phyloP scores from a whole-genome alignment of 2,113 vertebrate genomes.

The Dipodomys merriami region DNA sequence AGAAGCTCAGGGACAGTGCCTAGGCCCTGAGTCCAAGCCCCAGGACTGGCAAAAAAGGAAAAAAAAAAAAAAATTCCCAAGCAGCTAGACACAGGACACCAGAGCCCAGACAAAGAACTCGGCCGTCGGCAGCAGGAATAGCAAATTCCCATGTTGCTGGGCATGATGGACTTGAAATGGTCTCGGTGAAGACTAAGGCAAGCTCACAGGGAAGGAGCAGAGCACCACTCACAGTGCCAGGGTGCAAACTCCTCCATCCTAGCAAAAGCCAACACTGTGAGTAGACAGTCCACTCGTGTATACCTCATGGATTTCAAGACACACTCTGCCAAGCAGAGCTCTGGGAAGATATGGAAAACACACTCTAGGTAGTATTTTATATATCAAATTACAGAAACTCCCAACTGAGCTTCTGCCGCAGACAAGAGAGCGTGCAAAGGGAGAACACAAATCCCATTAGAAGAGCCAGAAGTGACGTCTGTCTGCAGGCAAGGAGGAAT shows the following conservation, averaged over 20 bases:
- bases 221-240: neutral
- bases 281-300: neutral
- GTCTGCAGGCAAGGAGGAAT: neutral
- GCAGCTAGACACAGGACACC: too few relatives aligned
- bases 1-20: too few relatives aligned
- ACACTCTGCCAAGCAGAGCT: neutral
- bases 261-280: neutral
- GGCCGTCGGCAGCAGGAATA: neutral
- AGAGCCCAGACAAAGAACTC: neutral
- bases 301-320: neutral
- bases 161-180: neutral
- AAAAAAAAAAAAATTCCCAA: neutral
- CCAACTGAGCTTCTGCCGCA: neutral
- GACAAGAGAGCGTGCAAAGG: neutral
- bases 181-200: slow-evolving; percentile 19
- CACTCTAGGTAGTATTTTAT: neutral
- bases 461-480: neutral
- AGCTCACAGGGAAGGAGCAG: neutral
- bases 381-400: neutral
- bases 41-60: too few relatives aligned
- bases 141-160: neutral
- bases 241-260: neutral
- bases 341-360: neutral
- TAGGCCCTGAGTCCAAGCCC: too few relatives aligned
- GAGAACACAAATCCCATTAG: neutral